phyloP scores from a whole-genome alignment of 1,140 invertebrate genomes.

The Nomia melanderi region DNA sequence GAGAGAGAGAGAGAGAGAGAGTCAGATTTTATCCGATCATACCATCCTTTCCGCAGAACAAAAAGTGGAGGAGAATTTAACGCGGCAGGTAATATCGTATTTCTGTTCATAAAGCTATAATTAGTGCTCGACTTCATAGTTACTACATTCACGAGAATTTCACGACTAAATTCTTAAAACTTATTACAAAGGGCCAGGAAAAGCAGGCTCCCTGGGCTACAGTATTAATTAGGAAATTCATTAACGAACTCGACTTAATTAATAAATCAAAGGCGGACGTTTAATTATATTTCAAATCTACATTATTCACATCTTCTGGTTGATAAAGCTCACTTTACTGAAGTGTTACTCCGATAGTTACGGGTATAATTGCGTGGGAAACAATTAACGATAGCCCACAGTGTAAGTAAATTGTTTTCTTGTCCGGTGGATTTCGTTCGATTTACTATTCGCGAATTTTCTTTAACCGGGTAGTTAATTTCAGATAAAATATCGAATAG shows the following conservation, averaged over 20 bases:
- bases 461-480: too few species aligned
- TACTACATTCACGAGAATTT: constrained; percentile 4
- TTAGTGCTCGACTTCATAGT: background rate
- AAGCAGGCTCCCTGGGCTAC: background rate
- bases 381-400: background rate
- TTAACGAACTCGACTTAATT: constrained; percentile 3
- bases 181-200: background rate
- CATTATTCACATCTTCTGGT: constrained; percentile 6
- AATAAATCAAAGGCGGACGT: background rate
- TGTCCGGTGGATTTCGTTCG: background rate
- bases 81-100: background rate
- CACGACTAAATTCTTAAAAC: constrained; percentile 1
- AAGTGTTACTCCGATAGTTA: background rate
- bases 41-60: too few species aligned
- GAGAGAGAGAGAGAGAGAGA: too few species aligned
- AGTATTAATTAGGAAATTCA: constrained; percentile 3
- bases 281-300: constrained; percentile 4
- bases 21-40: too few species aligned
- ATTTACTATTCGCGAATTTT: too few species aligned
- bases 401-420: background rate
- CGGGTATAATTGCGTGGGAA: background rate
- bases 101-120: background rate
- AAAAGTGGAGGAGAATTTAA: background rate
- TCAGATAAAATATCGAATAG: too few species aligned
- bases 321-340: background rate